Evolutionary conservation across 2,797 vertebrate species (phyloP).

Genomic region (Dipus sagitta): DNA sequence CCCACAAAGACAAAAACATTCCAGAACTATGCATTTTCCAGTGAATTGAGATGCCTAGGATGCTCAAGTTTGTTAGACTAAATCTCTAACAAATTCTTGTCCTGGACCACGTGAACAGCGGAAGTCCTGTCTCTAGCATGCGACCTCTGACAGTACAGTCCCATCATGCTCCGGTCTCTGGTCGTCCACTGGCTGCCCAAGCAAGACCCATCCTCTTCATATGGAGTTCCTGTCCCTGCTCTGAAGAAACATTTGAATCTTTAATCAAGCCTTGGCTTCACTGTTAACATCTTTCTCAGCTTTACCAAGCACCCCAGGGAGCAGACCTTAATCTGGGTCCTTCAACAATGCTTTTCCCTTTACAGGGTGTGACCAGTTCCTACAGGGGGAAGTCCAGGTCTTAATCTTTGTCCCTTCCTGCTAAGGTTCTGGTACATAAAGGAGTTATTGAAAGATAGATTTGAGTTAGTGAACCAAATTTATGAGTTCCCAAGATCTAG

Average conservation of each 20-base stretch:
- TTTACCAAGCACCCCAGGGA: not conserved
- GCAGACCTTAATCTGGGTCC: not conserved
- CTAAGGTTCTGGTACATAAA: not conserved
- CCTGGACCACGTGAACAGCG: rapidly evolving
- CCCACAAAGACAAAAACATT: conserved; percentile 15
- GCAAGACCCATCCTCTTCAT: not conserved
- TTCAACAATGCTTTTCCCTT: not conserved
- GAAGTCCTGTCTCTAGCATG: not conserved
- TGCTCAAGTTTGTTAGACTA: not conserved
- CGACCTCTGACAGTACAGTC: rapidly evolving
- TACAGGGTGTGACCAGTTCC: not conserved
- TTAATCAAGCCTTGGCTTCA: not conserved
- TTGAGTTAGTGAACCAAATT: not conserved
- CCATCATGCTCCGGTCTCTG: too few species aligned
- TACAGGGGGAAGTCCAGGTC: not conserved
- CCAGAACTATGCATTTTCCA: conserved; percentile 20
- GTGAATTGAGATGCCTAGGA: not conserved
- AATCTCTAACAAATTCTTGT: not conserved
- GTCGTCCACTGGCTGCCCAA: not conserved
- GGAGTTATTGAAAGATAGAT: conserved; percentile 39
- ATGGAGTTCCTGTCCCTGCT: not conserved
- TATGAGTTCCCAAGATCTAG: not conserved
- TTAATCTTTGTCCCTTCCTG: not conserved
- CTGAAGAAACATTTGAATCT: not conserved
- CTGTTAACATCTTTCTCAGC: not conserved